Base-by-base conservation (phyloP, 1,140 invertebrate genomes). In the Drosophila mayri region DNA sequence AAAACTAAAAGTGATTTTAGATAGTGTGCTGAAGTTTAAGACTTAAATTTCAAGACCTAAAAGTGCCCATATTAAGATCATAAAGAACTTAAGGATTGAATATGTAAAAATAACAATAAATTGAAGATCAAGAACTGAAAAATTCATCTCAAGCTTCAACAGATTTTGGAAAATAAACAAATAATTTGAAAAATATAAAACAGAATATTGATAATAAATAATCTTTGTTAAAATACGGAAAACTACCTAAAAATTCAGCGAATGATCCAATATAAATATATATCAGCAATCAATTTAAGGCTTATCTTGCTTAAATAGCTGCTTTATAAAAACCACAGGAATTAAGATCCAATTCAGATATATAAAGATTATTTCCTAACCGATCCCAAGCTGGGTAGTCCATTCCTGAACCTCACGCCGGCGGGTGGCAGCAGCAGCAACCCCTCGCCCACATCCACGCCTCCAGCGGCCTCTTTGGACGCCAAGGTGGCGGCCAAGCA, bases 371-470 rank as follows among this genome's bases (percentile, higher is more conserved):
- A 22, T 38, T 22, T 9, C 12, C 22, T 25, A 14, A 66, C 59
- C 35, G 40, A 79, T 71, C 52, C 73, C 91, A 92, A 91, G 79
- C 92, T 92, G 92, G 92, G 92, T 92, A 92, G 92, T 84, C 92
- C 92, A 76, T 92, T 85, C 61, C 71, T 92, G 65, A 73, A 76
- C 58, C 62, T 63, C 30, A 90, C 87, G 76, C 82, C 87, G 50
- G 62, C 83, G 72, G 84, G 74, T 86, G 86, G 80, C 57, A 80
- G 74, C 74, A 80, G 74, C 74, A 87, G 68, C 80, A 82, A 82
- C 63, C 66, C 82, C 49, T 90, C 81, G n/a, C 82, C 77, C 47
- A 74, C 58, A 10, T 40, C 62, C 28, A 72, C 66, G 32, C 66
- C 67, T 25, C 35, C 54, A 41, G 44, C 73, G 28, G 18, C 38